Conservation (phyloP, 2,113 vertebrate species). For the Elachura formosa region DNA sequence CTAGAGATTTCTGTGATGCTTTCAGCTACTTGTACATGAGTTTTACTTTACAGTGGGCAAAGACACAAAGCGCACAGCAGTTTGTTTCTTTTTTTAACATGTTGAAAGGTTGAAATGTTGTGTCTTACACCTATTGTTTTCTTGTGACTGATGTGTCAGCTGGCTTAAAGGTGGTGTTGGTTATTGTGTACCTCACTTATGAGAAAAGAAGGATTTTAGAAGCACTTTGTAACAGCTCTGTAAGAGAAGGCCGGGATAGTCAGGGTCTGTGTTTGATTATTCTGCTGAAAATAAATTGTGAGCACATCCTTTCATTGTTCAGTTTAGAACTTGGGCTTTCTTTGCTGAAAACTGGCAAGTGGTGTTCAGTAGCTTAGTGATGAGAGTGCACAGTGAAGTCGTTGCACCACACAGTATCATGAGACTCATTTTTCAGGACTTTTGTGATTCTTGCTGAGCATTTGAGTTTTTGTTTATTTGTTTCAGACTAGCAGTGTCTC, state of each 20-base stretch:
- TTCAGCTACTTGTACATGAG: not conserved
- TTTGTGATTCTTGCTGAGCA: not conserved
- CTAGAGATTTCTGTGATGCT: not conserved
- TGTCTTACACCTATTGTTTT: not conserved
- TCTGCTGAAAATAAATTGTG: not conserved
- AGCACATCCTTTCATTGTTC: not conserved
- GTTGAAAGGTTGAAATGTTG: not conserved
- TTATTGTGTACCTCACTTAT: not conserved
- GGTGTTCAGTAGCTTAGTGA: not conserved
- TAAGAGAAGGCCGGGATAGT: not conserved
- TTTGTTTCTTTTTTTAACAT: not conserved
- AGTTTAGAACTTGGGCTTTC: not conserved
- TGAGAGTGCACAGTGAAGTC: not conserved
- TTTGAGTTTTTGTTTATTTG: not conserved
- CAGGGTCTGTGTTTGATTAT: not conserved
- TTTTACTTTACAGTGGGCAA: not conserved
- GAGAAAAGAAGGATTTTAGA: not conserved
- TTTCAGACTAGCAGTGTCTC: not conserved
- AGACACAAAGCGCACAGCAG: not conserved
- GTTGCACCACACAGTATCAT: not conserved
- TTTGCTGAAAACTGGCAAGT: not conserved
- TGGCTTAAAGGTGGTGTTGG: not conserved
- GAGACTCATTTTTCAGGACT: not conserved
- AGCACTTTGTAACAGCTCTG: not conserved
- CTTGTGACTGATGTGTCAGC: not conserved